Percentiles rank a stretch among this genome's conserved stretches.
These are phyloP conservation scores for Mormyrops boulengeri DNA, from an alignment of 2,797 vertebrate species.

Conservation along the genomic window DNA sequence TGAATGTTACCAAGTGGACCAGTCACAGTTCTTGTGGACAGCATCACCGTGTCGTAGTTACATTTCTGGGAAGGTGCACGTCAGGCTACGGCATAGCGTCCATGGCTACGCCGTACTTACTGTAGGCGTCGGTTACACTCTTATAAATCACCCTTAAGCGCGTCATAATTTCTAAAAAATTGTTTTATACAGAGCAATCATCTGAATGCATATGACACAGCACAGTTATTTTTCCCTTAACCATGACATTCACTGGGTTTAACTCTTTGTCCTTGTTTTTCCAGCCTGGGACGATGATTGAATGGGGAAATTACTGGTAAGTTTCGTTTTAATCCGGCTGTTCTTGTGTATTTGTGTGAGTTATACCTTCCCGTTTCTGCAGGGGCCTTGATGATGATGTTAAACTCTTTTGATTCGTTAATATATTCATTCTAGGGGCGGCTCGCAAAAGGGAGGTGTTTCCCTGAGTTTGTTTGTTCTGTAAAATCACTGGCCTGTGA, in stretches of 20 bases:
- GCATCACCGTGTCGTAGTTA: no score
- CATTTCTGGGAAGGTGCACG: no score
- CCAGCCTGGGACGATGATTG: constrained; percentile 99
- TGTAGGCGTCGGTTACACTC: neutral
- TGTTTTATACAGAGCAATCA: neutral
- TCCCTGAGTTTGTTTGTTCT: neutral
- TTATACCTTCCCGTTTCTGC: neutral
- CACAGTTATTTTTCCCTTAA: neutral
- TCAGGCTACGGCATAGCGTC: no score
- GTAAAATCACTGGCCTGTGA: neutral
- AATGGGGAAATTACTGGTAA: constrained; percentile 99
- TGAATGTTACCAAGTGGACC: no score
- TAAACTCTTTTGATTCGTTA: neutral
- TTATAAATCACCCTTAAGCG: neutral
- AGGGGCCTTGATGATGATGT: neutral
- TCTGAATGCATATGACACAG: neutral
- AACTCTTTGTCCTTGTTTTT: constrained; percentile 31
- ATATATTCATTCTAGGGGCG: neutral
- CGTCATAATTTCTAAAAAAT: neutral
- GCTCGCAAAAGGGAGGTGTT: neutral
- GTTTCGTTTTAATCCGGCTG: constrained; percentile 32
- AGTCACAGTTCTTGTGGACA: no score
- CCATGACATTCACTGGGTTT: neutral
- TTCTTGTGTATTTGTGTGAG: neutral
- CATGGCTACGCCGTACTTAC: neutral